Evolutionary conservation across 2,888 invertebrate genomes (phyloP).

Genomic region (Eilema sororculum): DNA sequence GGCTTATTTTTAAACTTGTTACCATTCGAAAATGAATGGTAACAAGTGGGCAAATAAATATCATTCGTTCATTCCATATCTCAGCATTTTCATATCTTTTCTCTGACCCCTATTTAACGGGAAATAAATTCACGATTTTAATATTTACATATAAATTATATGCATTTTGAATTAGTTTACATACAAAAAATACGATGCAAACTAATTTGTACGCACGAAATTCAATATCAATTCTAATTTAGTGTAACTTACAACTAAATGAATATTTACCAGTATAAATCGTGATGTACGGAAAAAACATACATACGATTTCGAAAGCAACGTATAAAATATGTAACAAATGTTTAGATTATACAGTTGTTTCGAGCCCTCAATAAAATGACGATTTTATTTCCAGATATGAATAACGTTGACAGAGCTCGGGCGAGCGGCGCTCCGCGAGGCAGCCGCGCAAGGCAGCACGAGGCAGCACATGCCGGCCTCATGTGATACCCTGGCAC

Average conservation of each 20-base stretch:
- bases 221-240: neutral
- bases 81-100: neutral
- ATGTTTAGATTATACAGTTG: conserved; percentile 43
- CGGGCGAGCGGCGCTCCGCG: conserved; percentile 51
- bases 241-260: neutral
- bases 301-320: too few relatives aligned
- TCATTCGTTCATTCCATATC: neutral
- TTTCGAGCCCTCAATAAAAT: conserved; percentile 38
- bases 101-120: neutral
- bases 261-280: neutral
- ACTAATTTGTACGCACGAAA: neutral
- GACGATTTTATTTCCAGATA: conserved; percentile 72
- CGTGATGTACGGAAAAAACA: neutral
- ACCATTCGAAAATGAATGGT: neutral
- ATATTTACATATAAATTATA: conserved; percentile 22
- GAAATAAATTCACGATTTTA: conserved; percentile 9
- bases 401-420: conserved; percentile 77
- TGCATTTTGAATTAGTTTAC: conserved; percentile 13
- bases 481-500: conserved; percentile 56
- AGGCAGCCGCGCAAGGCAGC: conserved; percentile 37
- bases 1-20: neutral
- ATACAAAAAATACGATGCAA: neutral
- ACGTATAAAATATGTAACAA: conserved; percentile 45
- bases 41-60: neutral
- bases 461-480: conserved; percentile 46